Conservation (phyloP, 1,140 invertebrate species). For the Brachionus paranguensis region DNA sequence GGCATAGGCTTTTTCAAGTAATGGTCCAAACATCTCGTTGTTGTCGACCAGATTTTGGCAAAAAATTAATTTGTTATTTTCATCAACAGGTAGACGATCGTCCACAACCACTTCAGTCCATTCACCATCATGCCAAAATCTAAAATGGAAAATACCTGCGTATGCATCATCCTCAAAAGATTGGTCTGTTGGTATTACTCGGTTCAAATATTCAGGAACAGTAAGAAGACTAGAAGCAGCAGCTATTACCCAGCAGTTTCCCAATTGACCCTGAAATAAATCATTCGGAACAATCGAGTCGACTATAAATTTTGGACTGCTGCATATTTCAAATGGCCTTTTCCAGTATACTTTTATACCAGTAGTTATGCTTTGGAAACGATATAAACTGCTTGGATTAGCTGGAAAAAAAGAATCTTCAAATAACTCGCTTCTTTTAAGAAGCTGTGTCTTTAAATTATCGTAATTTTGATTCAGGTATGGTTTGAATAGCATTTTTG, state of each 20-base stretch:
- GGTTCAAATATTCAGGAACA: neutral
- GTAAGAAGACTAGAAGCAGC: neutral
- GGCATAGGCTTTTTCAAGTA: conserved; percentile 58
- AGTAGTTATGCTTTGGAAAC: conserved; percentile 47
- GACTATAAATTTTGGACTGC: conserved; percentile 27
- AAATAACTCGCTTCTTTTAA: neutral
- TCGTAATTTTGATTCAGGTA: conserved; percentile 25
- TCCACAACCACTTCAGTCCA: conserved; percentile 58
- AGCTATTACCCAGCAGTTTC: conserved; percentile 32
- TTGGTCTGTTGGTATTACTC: conserved; percentile 33
- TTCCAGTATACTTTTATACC: neutral
- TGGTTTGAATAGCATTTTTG: neutral
- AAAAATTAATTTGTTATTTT: conserved; percentile 45
- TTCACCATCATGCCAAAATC: conserved; percentile 57
- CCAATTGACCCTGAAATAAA: neutral
- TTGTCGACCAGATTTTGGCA: conserved; percentile 54
- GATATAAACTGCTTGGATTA: conserved; percentile 57
- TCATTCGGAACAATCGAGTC: neutral
- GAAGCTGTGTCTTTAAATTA: neutral
- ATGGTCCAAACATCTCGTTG: conserved; percentile 58
- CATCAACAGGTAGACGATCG: conserved; percentile 53
- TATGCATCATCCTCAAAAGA: neutral
- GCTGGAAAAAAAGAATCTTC: conserved; percentile 6
- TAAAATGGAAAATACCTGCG: conserved; percentile 54
- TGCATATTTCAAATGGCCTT: neutral